phyloP scores from a whole-genome alignment of 2,797 vertebrate species.

The Anguilla pacifica region DNA sequence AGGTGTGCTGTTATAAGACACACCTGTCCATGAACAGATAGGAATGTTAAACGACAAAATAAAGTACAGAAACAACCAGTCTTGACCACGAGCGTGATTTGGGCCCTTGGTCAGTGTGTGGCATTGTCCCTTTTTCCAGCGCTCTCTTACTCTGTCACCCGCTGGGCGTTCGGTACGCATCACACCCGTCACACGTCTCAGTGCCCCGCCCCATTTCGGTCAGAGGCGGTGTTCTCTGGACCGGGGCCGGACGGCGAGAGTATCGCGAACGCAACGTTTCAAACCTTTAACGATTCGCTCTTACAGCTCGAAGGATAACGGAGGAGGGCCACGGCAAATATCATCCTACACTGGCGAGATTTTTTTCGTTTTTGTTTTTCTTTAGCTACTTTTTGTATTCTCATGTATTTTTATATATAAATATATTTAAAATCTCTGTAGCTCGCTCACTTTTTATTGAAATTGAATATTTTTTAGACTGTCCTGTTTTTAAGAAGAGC shows the following conservation, averaged over 20 bases:
- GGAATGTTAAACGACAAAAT: conserved; percentile 57
- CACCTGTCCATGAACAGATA: conserved; percentile 58
- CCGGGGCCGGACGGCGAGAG: neutral
- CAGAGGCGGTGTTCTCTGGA: neutral
- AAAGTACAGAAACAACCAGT: conserved; percentile 28
- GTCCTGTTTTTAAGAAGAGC: conserved; percentile 61
- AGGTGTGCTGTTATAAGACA: conserved; percentile 71
- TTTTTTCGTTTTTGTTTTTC: conserved; percentile 65
- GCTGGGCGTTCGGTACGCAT: neutral
- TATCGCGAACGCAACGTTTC: neutral
- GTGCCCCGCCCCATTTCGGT: neutral
- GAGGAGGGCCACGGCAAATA: neutral
- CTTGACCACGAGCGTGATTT: conserved; percentile 35
- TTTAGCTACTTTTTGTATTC: conserved; percentile 75
- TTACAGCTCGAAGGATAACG: neutral
- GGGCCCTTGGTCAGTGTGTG: conserved; percentile 58
- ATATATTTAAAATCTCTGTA: conserved; percentile 78
- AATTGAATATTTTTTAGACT: conserved; percentile 71
- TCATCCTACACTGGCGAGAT: conserved; percentile 60
- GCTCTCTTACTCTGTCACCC: neutral
- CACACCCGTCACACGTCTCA: neutral
- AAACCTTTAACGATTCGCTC: neutral
- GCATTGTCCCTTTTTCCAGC: conserved; percentile 13
- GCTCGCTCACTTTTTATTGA: conserved; percentile 73
- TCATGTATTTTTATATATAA: conserved; percentile 78